Evolutionary conservation across 2,797 vertebrate species (phyloP).

Genomic region (Taeniopygia guttata): DNA sequence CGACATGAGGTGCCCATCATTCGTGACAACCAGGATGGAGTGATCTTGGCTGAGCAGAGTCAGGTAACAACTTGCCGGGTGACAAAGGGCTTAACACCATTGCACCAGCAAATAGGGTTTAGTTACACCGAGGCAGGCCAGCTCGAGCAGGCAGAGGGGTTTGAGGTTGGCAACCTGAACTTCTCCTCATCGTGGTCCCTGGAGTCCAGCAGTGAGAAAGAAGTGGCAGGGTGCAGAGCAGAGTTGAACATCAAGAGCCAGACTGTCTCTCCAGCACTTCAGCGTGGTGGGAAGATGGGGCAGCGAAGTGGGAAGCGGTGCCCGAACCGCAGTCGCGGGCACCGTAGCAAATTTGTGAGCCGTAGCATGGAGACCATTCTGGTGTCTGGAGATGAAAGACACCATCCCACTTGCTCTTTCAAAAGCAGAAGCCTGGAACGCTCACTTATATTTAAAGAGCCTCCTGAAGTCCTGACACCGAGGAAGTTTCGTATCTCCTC

Average conservation of each 20-base stretch:
- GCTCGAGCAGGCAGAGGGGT: conserved; percentile 36
- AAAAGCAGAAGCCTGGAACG: conserved; percentile 74
- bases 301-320: conserved; percentile 43
- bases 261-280: background rate
- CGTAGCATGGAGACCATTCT: conserved; percentile 68
- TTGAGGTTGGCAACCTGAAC: conserved; percentile 60
- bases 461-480: conserved; percentile 72
- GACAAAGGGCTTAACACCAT: conserved; percentile 60
- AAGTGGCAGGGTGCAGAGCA: conserved; percentile 62
- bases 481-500: conserved; percentile 42
- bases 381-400: conserved; percentile 50
- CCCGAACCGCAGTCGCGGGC: background rate
- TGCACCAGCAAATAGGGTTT: conserved; percentile 66
- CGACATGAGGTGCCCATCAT: conserved; percentile 78
- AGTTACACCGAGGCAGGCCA: conserved; percentile 58
- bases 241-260: conserved; percentile 38
- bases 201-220: conserved; percentile 81
- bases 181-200: conserved; percentile 69
- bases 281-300: conserved; percentile 44
- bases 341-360: conserved; percentile 62
- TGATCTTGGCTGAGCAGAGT: conserved; percentile 72
- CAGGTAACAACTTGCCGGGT: conserved; percentile 79
- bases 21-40: conserved; percentile 77
- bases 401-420: conserved; percentile 38
- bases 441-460: conserved; percentile 76